Percentiles rank a stretch among this genome's conserved stretches.
phyloP scores from a whole-genome alignment of 2,888 invertebrate species.

The Apodemia hepburni region DNA sequence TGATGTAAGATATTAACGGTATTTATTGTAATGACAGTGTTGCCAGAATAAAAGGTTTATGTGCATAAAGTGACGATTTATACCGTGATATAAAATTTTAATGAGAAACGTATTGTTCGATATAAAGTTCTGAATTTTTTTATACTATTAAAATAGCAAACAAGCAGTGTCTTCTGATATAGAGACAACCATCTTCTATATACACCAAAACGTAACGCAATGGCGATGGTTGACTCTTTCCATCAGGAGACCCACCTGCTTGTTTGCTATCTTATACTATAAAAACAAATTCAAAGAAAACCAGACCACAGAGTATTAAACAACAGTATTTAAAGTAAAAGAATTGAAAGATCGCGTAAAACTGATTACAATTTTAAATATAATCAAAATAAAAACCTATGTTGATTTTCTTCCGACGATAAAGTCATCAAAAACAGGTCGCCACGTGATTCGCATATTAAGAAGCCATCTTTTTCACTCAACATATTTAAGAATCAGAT shows the following conservation, averaged over 20 bases:
- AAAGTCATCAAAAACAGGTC: conserved; percentile 35
- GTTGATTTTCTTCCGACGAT: conserved; percentile 35
- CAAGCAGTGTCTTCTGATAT: too few species aligned
- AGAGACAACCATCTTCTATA: too few species aligned
- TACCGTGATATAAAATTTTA: background rate
- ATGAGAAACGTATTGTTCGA: background rate
- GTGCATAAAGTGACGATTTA: conserved; percentile 21
- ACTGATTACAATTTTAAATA: conserved; percentile 36
- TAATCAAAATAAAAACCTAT: conserved; percentile 34
- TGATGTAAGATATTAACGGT: conserved; percentile 45
- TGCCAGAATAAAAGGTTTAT: conserved; percentile 29
- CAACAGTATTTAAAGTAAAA: too few species aligned
- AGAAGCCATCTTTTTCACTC: conserved; percentile 8
- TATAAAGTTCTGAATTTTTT: too few species aligned
- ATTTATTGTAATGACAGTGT: conserved; percentile 41
- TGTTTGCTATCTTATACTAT: too few species aligned
- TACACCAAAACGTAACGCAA: too few species aligned
- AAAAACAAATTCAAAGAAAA: too few species aligned
- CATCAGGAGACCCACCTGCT: too few species aligned
- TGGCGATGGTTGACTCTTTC: too few species aligned
- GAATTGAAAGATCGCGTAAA: too few species aligned
- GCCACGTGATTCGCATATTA: conserved; percentile 31
- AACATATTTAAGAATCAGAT: conserved; percentile 13
- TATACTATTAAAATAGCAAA: too few species aligned
- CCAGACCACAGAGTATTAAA: too few species aligned